Evolutionary conservation across 2,797 vertebrate genomes (phyloP), one percentile per base, ranked within the genome.

Genomic region (Acipenser oxyrinchus): DNA sequence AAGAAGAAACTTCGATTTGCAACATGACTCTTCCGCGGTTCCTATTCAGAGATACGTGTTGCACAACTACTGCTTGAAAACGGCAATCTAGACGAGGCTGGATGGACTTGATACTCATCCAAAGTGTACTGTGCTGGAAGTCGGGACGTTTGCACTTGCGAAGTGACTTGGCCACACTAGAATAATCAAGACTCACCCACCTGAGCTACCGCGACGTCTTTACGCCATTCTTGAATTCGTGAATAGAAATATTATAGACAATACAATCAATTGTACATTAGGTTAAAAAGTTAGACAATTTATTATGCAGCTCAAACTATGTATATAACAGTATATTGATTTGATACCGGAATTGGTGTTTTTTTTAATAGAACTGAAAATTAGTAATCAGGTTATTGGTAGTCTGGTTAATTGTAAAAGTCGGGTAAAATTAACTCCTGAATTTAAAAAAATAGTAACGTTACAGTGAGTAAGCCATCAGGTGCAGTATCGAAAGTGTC

Each of bases 251-350:
- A 53, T 53, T 53, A 53, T 53, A 8, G 12, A 53, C 51, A 53
- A 53, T 53, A 9, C 2, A n/a, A 58, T 11, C 55, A 7, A n/a
- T 13, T 13, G 12, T n/a, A n/a, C 8, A 11, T 4, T 13, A n/a
- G 5, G 55, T n/a, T 7, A 58, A 58, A 13, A 13, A n/a, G 1
- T 11, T 58, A 13, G 10, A 1, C 1, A 3, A n/a, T 58, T n/a
- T 58, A 6, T 7, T 58, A 71, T 70, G 70, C 62, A 64, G 37
- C 37, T 37, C 37, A 37, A 37, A 5, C 37, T 5, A 37, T 69
- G 60, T 82, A 83, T 83, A 78, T 84, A 82, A 68, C 65, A 23
- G 48, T 65, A 65, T 48, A 59, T 65, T 65, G 51, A 58, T 23
- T 64, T 67, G 15, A 60, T 48, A 23, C 15, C 23, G 62, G 58